Base-by-base conservation (phyloP, 2,888 invertebrate genomes). In the Orthosia incerta region DNA sequence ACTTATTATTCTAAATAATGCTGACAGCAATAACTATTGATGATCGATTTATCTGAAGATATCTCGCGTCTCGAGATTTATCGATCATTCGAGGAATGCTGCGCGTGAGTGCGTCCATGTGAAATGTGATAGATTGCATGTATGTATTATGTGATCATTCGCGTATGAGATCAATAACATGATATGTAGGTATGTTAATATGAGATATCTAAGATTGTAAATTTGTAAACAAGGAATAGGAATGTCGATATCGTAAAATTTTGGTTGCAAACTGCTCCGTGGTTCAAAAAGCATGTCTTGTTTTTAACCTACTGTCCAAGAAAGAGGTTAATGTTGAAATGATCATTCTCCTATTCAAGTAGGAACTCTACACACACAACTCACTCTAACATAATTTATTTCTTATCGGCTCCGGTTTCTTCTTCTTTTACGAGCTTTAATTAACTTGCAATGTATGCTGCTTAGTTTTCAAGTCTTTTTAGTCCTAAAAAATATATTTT, bases 81-180 rank as follows among this genome's bases (percentile, higher is more conserved):
- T 77, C 26, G 67, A 81, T 81, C 70, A 62, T 81, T 69, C 70
- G 45, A 13, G 79, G 82, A 82, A 82, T 82, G 82, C 48, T 57
- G 72, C 82, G 82, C 82, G 26, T 31, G 82, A 79, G 75, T 82
- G 82, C 55, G 69, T 69, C 20, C 61, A 12, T 73, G 80, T 68
- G 72, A 76, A 80, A 80, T 80, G 82, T 68, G 78, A 68, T 82
- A 82, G 59, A 82, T 71, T 73, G 73, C 50, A 60, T 55, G 63
- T 56, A 66, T 53, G 70, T 73, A 77, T 81, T 81, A 81, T 62
- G 77, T 70, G 70, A 74, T 73, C 57, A 39, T 60, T 67, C 64
- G 20, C 65, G n/a, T 61, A 60, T 53, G 31, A 2, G 55, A 67
- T 68, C 55, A 68, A 76, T 67, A 62, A 61, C 60, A 66, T 66